phyloP scores from a whole-genome alignment of 2,888 invertebrate genomes.

The Amiota mariae region DNA sequence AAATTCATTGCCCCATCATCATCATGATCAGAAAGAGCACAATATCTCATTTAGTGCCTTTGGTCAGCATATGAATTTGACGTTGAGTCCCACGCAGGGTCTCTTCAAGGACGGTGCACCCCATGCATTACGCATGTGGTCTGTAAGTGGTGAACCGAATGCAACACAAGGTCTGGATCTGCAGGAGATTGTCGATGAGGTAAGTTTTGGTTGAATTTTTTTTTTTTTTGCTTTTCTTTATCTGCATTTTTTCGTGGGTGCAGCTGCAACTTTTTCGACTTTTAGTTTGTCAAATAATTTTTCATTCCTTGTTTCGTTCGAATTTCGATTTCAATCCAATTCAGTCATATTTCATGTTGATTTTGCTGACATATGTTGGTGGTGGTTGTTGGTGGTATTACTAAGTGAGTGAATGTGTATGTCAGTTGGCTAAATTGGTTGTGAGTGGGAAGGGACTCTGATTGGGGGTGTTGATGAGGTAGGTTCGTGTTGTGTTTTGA shows the following conservation, averaged over 20 bases:
- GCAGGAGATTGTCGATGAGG: constrained; percentile 78
- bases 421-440: too few species aligned
- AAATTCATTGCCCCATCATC: constrained; percentile 49
- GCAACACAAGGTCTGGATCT: constrained; percentile 86
- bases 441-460: too few species aligned
- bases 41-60: constrained; percentile 87
- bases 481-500: constrained; percentile 11
- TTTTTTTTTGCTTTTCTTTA: too few species aligned
- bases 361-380: too few species aligned
- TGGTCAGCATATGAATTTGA: constrained; percentile 83
- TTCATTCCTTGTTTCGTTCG: background rate
- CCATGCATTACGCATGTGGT: constrained; percentile 82
- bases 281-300: background rate
- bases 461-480: too few species aligned
- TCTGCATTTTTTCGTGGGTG: constrained; percentile 15
- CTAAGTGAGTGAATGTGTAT: too few species aligned
- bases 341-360: constrained; percentile 16
- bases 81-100: constrained; percentile 84
- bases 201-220: constrained; percentile 59
- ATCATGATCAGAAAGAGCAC: constrained; percentile 71
- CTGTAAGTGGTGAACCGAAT: constrained; percentile 84
- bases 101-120: constrained; percentile 81
- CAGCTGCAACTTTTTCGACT: constrained; percentile 16
- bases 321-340: background rate
- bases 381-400: too few species aligned